Evolutionary conservation across 2,797 vertebrate genomes (phyloP), one percentile per base, ranked within the genome.

Genomic region (Peromyscus melanophrys): DNA sequence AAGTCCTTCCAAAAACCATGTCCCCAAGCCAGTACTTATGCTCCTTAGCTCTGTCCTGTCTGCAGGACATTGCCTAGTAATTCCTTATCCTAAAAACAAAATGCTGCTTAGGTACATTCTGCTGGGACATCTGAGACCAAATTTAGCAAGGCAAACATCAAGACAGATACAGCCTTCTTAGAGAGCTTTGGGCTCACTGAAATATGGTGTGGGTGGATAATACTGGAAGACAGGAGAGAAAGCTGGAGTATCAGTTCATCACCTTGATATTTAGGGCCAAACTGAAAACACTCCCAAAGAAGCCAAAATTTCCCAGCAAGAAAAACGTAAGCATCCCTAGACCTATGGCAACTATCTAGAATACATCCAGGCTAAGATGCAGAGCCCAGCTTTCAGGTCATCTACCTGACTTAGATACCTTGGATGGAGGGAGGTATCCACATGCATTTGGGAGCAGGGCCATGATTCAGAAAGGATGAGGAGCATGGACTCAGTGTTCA

Each of bases 161-260:
- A 59, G 55, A 21, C 6, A 89, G 7, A 46, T 37, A 29, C 29
- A 83, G 57, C 2, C 77, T 59, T 80, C n/a, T 25, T 37, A 71
- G 78, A 80, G n/a, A 90, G 10, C 2, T 73, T 12, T 43, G 83
- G 37, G 5, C 37, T 52, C 40, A n/a, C 2, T 52, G 52, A 46
- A 3, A 59, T 52, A 4, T 11, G 10, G 23, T 0, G 1, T 27
- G 34, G 14, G 5, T 9, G 23, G 4, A 19, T 19, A 2, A 19
- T 0, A 1, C 1, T 63, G 59, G 34, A 14, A 92, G 4, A 75
- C 4, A 84, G 27, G 46, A 57, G n/a, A 77, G 76, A 90, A 31
- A 49, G 4, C 49, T 4, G 40, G 46, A 23, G 31, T 78, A 46
- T 34, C 34, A 31, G 82, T 67, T 91, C 14, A 75, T 67, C 25